phyloP scores from a whole-genome alignment of 2,888 invertebrate genomes.

The Lasioglossum zephyrum region DNA sequence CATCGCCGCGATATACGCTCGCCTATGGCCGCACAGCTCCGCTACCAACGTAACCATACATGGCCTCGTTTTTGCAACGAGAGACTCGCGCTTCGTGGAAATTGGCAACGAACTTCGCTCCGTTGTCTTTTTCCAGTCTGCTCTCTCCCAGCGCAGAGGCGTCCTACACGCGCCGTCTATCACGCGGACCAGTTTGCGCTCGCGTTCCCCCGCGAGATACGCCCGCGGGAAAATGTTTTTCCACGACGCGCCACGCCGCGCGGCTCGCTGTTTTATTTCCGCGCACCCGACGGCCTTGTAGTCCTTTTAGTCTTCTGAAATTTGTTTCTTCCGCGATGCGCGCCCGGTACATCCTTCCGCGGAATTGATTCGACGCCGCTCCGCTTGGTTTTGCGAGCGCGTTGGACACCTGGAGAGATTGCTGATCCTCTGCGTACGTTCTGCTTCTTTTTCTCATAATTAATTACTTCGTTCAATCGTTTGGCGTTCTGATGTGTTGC shows the following conservation, averaged over 20 bases:
- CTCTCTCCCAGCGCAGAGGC: constrained; percentile 28
- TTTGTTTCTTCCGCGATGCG: constrained; percentile 9
- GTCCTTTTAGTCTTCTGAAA: constrained; percentile 13
- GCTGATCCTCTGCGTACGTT: background rate
- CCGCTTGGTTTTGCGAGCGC: background rate
- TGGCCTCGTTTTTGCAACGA: constrained; percentile 65
- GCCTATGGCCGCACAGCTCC: constrained; percentile 62
- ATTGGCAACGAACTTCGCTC: constrained; percentile 60
- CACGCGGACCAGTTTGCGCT: constrained; percentile 37
- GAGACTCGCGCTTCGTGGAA: constrained; percentile 60
- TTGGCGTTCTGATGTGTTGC: too few species aligned
- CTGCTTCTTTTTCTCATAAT: background rate
- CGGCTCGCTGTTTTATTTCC: constrained; percentile 18
- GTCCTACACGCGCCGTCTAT: constrained; percentile 55
- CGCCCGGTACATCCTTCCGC: background rate
- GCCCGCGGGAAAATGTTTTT: constrained; percentile 50
- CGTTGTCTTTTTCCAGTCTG: constrained; percentile 52
- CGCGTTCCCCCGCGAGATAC: constrained; percentile 18
- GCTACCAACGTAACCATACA: constrained; percentile 66
- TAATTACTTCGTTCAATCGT: too few species aligned
- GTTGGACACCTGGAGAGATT: background rate
- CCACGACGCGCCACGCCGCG: constrained; percentile 8
- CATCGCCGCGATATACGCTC: constrained; percentile 79
- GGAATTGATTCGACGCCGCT: background rate
- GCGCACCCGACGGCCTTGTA: background rate